phyloP scores from a whole-genome alignment of 2,797 vertebrate genomes.

The Arnoldichthys spilopterus region DNA sequence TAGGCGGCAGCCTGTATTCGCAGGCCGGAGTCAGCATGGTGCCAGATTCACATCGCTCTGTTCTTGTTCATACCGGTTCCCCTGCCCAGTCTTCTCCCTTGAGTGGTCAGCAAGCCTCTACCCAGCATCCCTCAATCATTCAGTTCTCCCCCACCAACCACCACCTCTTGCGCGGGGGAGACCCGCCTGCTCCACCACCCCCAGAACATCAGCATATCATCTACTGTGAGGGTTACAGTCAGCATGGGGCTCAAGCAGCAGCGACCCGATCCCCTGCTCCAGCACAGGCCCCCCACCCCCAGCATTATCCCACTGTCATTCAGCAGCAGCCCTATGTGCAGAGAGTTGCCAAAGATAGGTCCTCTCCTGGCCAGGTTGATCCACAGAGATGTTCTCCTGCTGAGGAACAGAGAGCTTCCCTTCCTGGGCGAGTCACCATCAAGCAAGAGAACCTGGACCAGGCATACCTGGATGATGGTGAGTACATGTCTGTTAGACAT shows the following conservation, averaged over 20 bases:
- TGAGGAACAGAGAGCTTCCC: constrained; percentile 81
- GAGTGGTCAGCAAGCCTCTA: constrained; percentile 73
- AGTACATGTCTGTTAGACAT: constrained; percentile 73
- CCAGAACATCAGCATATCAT: constrained; percentile 86
- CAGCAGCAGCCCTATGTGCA: constrained; percentile 86
- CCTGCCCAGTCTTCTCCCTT: constrained; percentile 77
- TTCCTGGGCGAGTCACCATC: constrained; percentile 86
- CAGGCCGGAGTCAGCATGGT: constrained; percentile 77
- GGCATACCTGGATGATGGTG: constrained; percentile 98
- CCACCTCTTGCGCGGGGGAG: constrained; percentile 84
- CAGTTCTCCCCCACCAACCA: constrained; percentile 91
- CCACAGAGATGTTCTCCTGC: constrained; percentile 71
- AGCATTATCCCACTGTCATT: constrained; percentile 90
- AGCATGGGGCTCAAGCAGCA: constrained; percentile 61
- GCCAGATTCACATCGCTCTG: constrained; percentile 89
- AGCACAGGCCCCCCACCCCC: constrained; percentile 69
- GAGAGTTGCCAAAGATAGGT: constrained; percentile 67
- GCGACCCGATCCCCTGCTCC: constrained; percentile 74
- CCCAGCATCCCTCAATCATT: constrained; percentile 85
- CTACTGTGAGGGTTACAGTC: constrained; percentile 88
- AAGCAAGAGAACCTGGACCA: constrained; percentile 99
- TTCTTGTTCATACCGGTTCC: constrained; percentile 91
- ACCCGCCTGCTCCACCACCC: constrained; percentile 65
- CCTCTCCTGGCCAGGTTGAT: constrained; percentile 70
- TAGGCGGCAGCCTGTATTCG: constrained; percentile 86